Base-by-base conservation (phyloP, 2,797 vertebrate genomes). In the Staurois parvus region DNA sequence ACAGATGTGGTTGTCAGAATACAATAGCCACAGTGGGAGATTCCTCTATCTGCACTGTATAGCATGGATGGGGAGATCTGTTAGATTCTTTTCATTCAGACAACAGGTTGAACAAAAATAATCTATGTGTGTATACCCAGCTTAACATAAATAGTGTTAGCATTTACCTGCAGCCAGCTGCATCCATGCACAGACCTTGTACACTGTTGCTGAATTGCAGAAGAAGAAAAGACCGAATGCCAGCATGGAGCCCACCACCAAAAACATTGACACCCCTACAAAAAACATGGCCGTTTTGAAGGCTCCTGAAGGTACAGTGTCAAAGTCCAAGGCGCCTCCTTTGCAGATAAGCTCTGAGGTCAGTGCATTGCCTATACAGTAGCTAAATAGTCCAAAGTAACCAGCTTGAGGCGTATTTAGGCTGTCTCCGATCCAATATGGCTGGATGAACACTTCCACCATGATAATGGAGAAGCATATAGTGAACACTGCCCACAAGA, bases 211-310 rank as follows among this genome's bases (percentile, higher is more conserved):
- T 0, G 97, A 93, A 84, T 96, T 98, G 93, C 97, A 98, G 93
- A 99, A 96, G 90, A 97, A 98, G 94, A 99, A 99, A 76, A 99
- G 90, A 83, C 95, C 94, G 91, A 99, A 97, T 86, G 96, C 95
- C 88, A 99, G 92, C 92, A 98, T 97, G 85, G 96, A 96, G 87
- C 94, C 98, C 17, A 99, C 96, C 66, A 98, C 94, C 88, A 99
- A 96, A 87, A 99, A 96, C 95, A 97, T 97, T 84, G 96, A 94
- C 79, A 94, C 88, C n/a, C 96, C 98, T 3, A 99, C 95, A 72
- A 99, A 98, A 94, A 99, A 99, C 97, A 99, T 96, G 72, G 97
- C 96, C 0, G 98, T 98, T 91, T 95, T 97, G 94, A 99, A 99
- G 89, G 97, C 98, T 24, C 96, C 94, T 0, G 98, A 99, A 0